Conservation (phyloP, 2,797 vertebrate species). For the Microchirus variegatus region DNA sequence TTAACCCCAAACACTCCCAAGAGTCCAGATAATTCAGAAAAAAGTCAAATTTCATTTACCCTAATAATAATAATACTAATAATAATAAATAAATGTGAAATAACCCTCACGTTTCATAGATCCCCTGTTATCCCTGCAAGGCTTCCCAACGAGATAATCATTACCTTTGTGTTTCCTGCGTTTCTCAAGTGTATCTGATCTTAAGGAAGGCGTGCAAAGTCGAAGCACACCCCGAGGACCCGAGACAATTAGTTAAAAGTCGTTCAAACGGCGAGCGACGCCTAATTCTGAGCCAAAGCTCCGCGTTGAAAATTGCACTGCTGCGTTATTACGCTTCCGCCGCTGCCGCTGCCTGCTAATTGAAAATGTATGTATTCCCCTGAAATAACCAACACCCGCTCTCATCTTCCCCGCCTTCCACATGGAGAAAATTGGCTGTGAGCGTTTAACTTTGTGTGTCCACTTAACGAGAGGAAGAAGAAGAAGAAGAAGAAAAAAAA, state of each 20-base stretch:
- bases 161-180: slow-evolving; percentile 16
- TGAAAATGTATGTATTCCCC: slow-evolving; percentile 68
- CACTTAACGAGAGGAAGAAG: slow-evolving; percentile 50
- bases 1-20: too few species aligned
- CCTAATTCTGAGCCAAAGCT: slow-evolving; percentile 13
- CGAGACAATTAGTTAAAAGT: slow-evolving; percentile 48
- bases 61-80: too few species aligned
- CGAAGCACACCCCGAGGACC: slow-evolving; percentile 31
- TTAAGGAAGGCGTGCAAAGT: slow-evolving; percentile 34
- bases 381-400: slow-evolving; percentile 43
- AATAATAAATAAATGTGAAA: slow-evolving; percentile 3
- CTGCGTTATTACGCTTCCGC: slow-evolving; percentile 34
- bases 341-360: slow-evolving; percentile 44
- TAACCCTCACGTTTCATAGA: slow-evolving; percentile 2
- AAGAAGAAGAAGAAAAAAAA: slow-evolving; percentile 21
- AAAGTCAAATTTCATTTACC: too few species aligned
- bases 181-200: slow-evolving; percentile 31
- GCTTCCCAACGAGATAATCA: slow-evolving; percentile 16
- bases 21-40: too few species aligned
- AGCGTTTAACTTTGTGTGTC: slow-evolving; percentile 59
- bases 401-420: slow-evolving; percentile 40
- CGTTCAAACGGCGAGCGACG: slow-evolving; percentile 35
- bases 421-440: slow-evolving; percentile 59
- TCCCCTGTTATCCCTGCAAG: background rate
- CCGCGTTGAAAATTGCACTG: slow-evolving; percentile 26